A percentile compares a stretch with the other conserved stretches of the same genome.
phyloP scores from a whole-genome alignment of 1,140 invertebrate genomes.

The Pinna nobilis region DNA sequence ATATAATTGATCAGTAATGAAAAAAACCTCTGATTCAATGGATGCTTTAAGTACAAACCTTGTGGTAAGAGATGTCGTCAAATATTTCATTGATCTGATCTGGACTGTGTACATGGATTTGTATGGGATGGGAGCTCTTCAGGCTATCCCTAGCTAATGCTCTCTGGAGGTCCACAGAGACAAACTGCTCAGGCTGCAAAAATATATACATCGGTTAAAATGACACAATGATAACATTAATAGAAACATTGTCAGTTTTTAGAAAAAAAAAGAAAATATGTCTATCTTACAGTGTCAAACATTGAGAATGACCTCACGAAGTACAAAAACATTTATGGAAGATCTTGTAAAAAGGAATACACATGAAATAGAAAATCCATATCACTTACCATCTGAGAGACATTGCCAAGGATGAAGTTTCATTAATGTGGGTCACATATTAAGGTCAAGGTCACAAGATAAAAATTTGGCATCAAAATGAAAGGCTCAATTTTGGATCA shows the following conservation, averaged over 20 bases:
- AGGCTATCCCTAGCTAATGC: conserved; percentile 63
- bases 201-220: not conserved
- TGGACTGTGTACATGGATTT: conserved; percentile 57
- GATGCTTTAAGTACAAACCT: conserved; percentile 47
- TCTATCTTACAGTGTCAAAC: not conserved
- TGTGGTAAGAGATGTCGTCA: conserved; percentile 65
- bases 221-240: not conserved
- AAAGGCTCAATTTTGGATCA: no score
- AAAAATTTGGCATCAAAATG: no score
- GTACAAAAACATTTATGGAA: no score
- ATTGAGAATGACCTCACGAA: no score
- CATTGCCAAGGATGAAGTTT: no score
- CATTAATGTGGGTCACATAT: no score
- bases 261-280: not conserved
- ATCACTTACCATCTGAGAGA: no score
- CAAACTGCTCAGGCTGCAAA: conserved; percentile 65
- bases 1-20: no score
- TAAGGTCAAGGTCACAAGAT: no score
- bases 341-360: no score
- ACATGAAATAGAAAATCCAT: no score
- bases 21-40: no score
- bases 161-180: conserved; percentile 55
- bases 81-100: conserved; percentile 65
- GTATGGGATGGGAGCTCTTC: conserved; percentile 63
- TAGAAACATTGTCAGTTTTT: conserved; percentile 6